Evolutionary conservation across 2,113 vertebrate species (phyloP).

Genomic region (Seriola quinqueradiata): DNA sequence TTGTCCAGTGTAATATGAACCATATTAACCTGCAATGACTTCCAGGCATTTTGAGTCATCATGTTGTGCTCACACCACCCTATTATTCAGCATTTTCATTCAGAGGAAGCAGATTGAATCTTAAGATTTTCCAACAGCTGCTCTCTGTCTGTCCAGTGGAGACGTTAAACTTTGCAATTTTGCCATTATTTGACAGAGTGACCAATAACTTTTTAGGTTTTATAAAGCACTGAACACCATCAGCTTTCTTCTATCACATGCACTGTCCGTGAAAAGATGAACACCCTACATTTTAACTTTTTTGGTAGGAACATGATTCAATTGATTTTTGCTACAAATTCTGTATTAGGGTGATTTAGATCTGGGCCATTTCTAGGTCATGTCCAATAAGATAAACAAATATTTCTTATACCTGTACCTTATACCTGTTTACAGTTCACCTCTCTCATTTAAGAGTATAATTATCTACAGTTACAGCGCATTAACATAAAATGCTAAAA

Average conservation of each 20-base stretch:
- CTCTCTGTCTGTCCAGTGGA: neutral
- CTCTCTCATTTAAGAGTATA: neutral
- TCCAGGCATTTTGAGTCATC: constrained; percentile 8
- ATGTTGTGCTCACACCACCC: neutral
- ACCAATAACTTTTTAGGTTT: neutral
- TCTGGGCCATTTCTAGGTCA: neutral
- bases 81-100: neutral
- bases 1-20: neutral
- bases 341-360: neutral
- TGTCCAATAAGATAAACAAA: neutral
- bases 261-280: neutral
- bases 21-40: constrained; percentile 13
- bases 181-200: neutral
- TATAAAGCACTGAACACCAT: neutral
- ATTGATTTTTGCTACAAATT: neutral
- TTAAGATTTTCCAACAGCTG: neutral
- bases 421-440: neutral
- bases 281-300: neutral
- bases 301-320: too few species aligned
- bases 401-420: neutral
- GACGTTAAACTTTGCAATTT: neutral
- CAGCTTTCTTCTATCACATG: neutral
- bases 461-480: neutral
- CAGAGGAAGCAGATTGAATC: neutral
- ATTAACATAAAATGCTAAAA: neutral